A percentile compares a stretch with the other conserved stretches of the same genome.
Conservation (phyloP, 1,140 invertebrate species). For the Drosophila eugracilis region DNA sequence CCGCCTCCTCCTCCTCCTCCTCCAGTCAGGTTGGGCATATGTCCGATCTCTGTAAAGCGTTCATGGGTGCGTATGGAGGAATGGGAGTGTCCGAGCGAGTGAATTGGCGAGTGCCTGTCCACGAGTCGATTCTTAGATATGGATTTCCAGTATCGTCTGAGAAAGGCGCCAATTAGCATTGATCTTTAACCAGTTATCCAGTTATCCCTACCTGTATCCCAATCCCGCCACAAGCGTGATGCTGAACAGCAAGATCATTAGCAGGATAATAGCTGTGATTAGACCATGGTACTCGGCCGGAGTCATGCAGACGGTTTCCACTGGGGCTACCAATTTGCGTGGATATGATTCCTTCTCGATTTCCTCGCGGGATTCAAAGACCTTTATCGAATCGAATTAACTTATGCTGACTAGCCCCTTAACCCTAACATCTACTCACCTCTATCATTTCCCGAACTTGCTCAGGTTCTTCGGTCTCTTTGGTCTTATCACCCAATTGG, state of each 20-base stretch:
- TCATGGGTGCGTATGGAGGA: constrained; percentile 83
- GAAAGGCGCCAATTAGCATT: neutral
- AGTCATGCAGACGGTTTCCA: constrained; percentile 90
- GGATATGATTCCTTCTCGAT: constrained; percentile 88
- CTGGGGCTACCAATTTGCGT: constrained; percentile 86
- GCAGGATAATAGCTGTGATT: constrained; percentile 89
- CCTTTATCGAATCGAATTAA: constrained; percentile 63
- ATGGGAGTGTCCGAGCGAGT: constrained; percentile 78
- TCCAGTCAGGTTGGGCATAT: constrained; percentile 55
- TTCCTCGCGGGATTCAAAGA: constrained; percentile 90
- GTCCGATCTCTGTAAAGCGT: constrained; percentile 79
- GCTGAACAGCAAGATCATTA: constrained; percentile 89
- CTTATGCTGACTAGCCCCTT: neutral
- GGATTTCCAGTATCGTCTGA: constrained; percentile 89
- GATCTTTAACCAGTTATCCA: neutral
- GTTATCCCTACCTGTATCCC: constrained; percentile 87
- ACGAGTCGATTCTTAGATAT: constrained; percentile 89
- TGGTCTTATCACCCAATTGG: constrained; percentile 53
- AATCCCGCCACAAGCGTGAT: constrained; percentile 88
- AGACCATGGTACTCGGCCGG: constrained; percentile 91
- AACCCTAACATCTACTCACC: constrained; percentile 84
- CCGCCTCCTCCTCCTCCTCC: constrained; percentile 25
- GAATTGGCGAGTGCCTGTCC: constrained; percentile 85
- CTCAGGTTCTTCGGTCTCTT: constrained; percentile 87
- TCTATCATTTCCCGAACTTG: constrained; percentile 95